Base-by-base conservation (phyloP, 2,797 vertebrate genomes). In the Anas flavirostris region DNA sequence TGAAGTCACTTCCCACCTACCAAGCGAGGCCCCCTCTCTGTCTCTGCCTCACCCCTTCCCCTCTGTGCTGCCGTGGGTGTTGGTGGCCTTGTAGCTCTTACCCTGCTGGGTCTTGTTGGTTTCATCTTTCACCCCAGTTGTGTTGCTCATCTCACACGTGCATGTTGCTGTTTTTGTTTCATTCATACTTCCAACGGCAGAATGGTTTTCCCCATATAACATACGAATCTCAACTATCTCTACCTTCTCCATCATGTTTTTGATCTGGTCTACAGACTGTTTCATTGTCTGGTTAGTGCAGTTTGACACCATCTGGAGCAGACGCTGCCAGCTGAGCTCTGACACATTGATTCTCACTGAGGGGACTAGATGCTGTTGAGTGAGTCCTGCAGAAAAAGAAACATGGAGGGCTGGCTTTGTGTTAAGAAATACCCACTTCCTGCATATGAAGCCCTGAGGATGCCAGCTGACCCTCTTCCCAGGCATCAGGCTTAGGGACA, bases 321-420 rank as follows among this genome's bases (percentile, higher is more conserved):
- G 17, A 43, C 39, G 22, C 28, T 64, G 39, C 28, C 22, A 13
- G 28, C 8, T 31, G 62, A 31, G 28, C 19, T 64, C 12, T 31
- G 62, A 43, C 9, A 22, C 62, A 10, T 2, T 15, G 28, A 12
- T 31, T 5, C 0, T 10, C 22, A 48, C 1, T 48, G 12, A 13
- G 22, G 12, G 12, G 12, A 7, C 12, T 18, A 2, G 8, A 14
- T 6, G 9, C 60, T 63, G 37, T 12, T 9, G 8, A 63, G 37
- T 6, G 12, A 41, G 17, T 64, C 39, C 62, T 64, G 62, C 39
- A 64, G 62, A 43, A 64, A 43, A 64, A 64, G 18, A 43, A 64
- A 28, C 62, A 31, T 4, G 9, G 28, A 64, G 53, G 18, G 16
- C 8, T 43, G 62, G 28, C 28, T 43, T 64, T 31, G 28, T 31